Percentiles rank a stretch among this genome's conserved stretches.
Conservation (phyloP, 2,888 invertebrate species). For the Melanchra persicariae region DNA sequence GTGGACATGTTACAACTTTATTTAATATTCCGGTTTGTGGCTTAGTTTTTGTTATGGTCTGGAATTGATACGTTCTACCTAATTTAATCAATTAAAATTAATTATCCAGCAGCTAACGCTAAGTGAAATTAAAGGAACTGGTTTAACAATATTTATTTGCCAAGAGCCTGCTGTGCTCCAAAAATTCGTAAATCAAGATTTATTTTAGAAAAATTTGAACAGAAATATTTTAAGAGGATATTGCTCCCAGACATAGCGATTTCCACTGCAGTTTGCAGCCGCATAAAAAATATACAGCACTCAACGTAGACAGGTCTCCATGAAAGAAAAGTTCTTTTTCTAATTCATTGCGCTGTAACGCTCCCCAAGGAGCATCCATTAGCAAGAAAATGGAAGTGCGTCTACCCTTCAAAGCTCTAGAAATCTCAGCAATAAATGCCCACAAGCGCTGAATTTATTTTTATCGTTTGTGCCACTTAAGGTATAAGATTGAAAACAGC, state of each 20-base stretch:
- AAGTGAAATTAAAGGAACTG: not conserved
- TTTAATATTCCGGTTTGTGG: slow-evolving; percentile 33
- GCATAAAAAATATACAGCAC: slow-evolving; percentile 47
- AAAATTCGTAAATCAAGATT: not conserved
- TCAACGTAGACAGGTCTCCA: slow-evolving; percentile 29
- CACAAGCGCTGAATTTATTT: slow-evolving; percentile 88
- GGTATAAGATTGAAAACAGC: slow-evolving; percentile 89
- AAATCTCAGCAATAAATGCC: slow-evolving; percentile 89
- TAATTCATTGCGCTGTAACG: slow-evolving; percentile 55
- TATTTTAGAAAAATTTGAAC: not conserved
- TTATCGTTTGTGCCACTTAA: slow-evolving; percentile 90
- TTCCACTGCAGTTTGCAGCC: slow-evolving; percentile 4
- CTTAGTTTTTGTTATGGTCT: not conserved
- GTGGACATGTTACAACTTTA: slow-evolving; percentile 39
- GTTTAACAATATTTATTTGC: not conserved
- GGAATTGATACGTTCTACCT: not conserved
- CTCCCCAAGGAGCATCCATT: slow-evolving; percentile 71
- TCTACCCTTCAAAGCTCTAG: slow-evolving; percentile 80
- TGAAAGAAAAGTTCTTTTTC: slow-evolving; percentile 52
- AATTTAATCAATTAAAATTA: not conserved
- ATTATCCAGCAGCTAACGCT: not conserved
- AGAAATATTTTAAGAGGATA: slow-evolving; percentile 1
- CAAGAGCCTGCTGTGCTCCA: not conserved
- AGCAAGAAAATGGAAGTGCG: slow-evolving; percentile 70
- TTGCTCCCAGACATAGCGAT: slow-evolving; percentile 13